These are phyloP conservation scores for Mesitornis unicolor DNA, from an alignment of 2,113 vertebrate species.

Conservation along the genomic window DNA sequence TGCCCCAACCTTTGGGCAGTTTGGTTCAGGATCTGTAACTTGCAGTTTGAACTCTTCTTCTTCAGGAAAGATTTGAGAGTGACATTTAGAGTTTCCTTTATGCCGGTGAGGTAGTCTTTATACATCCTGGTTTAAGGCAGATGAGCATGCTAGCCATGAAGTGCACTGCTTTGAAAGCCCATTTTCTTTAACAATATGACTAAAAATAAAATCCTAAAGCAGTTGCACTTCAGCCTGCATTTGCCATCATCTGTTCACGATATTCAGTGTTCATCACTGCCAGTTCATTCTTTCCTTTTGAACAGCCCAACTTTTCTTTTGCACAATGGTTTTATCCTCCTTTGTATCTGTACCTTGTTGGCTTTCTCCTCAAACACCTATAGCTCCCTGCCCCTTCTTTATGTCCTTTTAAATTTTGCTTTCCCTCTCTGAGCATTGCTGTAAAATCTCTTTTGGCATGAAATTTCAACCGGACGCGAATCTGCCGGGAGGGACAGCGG, in stretches of 20 bases:
- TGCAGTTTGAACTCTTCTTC: not conserved
- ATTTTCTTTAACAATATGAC: not conserved
- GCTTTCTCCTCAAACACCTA: not conserved
- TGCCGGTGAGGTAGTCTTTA: not conserved
- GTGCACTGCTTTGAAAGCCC: not conserved
- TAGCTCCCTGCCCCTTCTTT: not conserved
- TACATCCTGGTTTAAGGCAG: not conserved
- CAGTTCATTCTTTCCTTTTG: not conserved
- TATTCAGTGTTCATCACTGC: not conserved
- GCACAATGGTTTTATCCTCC: not conserved
- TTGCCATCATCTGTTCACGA: not conserved
- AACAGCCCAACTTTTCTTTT: not conserved
- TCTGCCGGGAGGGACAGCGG: not conserved
- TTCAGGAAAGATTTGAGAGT: not conserved
- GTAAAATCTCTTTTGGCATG: not conserved
- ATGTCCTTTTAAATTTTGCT: not conserved
- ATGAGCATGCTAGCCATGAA: not conserved
- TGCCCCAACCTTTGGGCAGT: not conserved
- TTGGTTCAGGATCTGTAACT: not conserved
- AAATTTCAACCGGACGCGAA: not conserved
- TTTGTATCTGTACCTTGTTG: not conserved
- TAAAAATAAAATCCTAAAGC: constrained; percentile 6
- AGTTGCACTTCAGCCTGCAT: not conserved
- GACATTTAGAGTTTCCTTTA: not conserved
- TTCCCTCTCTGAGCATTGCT: not conserved